Evolutionary conservation across 2,888 invertebrate species (phyloP), one percentile per base, ranked within the genome.

Genomic region (Drosophila kanekoi): DNA sequence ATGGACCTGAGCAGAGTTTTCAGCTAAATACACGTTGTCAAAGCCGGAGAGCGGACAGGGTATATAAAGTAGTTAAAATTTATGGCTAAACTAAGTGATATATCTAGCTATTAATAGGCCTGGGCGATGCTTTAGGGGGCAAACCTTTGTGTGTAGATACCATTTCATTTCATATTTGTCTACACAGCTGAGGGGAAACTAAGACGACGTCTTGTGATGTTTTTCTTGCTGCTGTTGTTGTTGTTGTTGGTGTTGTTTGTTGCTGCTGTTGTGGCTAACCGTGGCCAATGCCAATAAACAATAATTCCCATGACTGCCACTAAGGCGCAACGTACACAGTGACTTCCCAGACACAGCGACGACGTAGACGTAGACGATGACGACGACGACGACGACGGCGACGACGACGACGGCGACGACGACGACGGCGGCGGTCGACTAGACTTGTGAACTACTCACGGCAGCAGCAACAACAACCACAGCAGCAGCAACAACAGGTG

Each of bases 291-390:
- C 87, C 89, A 88, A 85, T 85, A 85, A 85, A 89, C 90, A 89
- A 89, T 85, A 88, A 85, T 85, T 85, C 85, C 90, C 85, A 85
- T 85, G 90, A 89, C 85, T 85, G 90, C 89, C 89, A 86, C 84
- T 70, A 77, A 77, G 79, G 88, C 87, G 74, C 75, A 76, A 86
- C 85, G 72, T 79, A 72, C 72, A 87, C 72, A 72, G 67, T 64
- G 87, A 89, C 90, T 89, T 89, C 80, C 90, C 88, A 89, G 88
- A 89, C 88, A 90, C 75, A 59, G 79, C 88, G 76, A 76, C 82
- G 76, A 64, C 77, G 52, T 38, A 44, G 63, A 57, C 76, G 56
- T 38, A 20, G 53, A 72, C 45, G 47, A 86, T 67, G 78, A 68
- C 60, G 60, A 60, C 28, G 59, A 43, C 35, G 56, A 52, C 14